Evolutionary conservation across 2,888 invertebrate genomes (phyloP), one percentile per base, ranked within the genome.

Genomic region (Drosophila setosimentum): DNA sequence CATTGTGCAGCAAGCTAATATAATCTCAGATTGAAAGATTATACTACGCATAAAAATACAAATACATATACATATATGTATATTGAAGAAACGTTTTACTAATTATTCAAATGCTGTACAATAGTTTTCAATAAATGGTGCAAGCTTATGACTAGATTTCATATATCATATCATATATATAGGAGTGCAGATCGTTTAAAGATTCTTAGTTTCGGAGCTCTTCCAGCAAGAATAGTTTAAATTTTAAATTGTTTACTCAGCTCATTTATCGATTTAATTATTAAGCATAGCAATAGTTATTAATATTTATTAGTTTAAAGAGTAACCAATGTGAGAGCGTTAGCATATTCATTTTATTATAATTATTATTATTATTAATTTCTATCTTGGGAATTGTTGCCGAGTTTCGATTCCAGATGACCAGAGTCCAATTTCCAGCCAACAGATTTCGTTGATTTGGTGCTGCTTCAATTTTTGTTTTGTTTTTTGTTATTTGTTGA

Each of bases 131-230:
- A 65, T 50, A 24, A 27, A 58, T 49, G 45, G 63, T 70, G 77
- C 64, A 73, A 53, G 58, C 82, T 67, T 82, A 85, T 57, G 62
- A 71, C 68, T 76, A 82, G 80, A 79, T 24, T 16, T 24, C 62
- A 21, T 16, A 27, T 77, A 42, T 62, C 8, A 79, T 24, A 21
- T 24, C 60, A 21, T 18, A 27, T 77, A 42, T 62, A 10, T 64
- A 33, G 48, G 51, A 67, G 74, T 81, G 74, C 67, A 58, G 74
- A 63, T 78, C 55, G 53, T 61, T 61, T 50, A 53, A 62, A 68
- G 63, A 60, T 68, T 87, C 73, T 60, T 65, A 51, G 63, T 63
- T 83, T 27, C 30, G 62, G 16, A 64, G 49, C 63, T 61, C 35
- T 62, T 49, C 35, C 29, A 37, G 42, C 27, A 54, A 63, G 33